Evolutionary conservation across 2,113 vertebrate species (phyloP).

Genomic region (Calidris pugnax): DNA sequence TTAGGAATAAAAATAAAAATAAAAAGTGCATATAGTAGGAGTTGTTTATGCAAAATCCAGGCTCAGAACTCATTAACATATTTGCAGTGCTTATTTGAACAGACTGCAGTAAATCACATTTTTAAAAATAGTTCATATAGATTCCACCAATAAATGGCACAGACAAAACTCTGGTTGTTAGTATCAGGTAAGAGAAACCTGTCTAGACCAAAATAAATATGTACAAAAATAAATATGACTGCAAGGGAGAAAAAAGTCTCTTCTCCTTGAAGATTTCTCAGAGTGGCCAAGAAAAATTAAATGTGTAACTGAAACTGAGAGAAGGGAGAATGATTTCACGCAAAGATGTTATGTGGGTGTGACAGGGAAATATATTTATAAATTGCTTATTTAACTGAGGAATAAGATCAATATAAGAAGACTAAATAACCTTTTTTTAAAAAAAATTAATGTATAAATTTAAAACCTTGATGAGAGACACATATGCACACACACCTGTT

Average conservation of each 20-base stretch:
- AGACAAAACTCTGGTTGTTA: neutral
- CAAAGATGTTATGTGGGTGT: neutral
- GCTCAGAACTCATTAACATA: conserved; percentile 7
- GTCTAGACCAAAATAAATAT: neutral
- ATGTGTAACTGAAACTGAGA: neutral
- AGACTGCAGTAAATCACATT: neutral
- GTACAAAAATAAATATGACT: neutral
- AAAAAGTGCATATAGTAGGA: neutral
- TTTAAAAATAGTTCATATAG: conserved; percentile 4
- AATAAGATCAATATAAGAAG: neutral
- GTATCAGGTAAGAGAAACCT: neutral
- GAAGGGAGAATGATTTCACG: neutral
- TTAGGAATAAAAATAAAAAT: conserved; percentile 3
- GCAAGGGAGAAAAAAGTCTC: neutral
- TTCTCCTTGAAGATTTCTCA: neutral
- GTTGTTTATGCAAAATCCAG: conserved; percentile 11
- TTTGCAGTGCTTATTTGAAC: neutral
- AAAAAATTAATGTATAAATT: neutral
- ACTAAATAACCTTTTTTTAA: neutral
- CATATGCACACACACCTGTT: accelerated
- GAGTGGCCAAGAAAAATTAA: neutral
- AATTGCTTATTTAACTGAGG: neutral
- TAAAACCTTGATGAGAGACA: neutral
- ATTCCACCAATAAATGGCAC: neutral
- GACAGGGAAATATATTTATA: neutral